These are phyloP conservation scores for Anolis carolinensis DNA, from an alignment of 2,113 vertebrate genomes.

Conservation along the genomic window DNA sequence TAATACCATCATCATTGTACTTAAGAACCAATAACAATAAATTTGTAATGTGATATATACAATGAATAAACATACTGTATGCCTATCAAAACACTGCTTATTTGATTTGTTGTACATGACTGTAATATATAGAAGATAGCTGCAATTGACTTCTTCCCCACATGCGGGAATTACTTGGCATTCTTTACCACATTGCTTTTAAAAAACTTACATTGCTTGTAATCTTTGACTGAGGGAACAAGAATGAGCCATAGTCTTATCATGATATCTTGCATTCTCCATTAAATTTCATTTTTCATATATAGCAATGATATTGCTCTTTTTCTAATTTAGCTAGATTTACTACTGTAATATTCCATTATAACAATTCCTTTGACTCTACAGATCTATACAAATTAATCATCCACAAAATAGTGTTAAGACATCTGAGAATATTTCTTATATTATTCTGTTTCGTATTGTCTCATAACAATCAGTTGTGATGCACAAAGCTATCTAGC, in stretches of 20 bases:
- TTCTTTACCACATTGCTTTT: neutral
- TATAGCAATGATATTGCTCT: constrained; percentile 5
- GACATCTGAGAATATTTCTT: constrained; percentile 46
- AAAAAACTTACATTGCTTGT: neutral
- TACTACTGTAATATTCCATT: constrained; percentile 32
- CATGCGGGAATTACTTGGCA: neutral
- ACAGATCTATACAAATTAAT: constrained; percentile 52
- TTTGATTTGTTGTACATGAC: too few relatives aligned
- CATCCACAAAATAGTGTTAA: constrained; percentile 41
- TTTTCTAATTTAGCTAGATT: constrained; percentile 24
- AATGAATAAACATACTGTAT: neutral
- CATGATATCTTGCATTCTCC: constrained; percentile 5
- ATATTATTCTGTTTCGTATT: constrained; percentile 58
- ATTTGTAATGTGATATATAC: neutral
- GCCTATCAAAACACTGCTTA: neutral
- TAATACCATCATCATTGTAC: neutral
- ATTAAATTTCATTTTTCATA: constrained; percentile 31
- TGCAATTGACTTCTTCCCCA: neutral
- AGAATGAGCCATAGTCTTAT: neutral
- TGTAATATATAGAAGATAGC: neutral
- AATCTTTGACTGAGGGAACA: neutral
- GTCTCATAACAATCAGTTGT: constrained; percentile 45
- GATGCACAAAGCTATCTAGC: constrained; percentile 53
- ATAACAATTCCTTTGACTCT: constrained; percentile 46
- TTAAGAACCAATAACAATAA: neutral